Evolutionary conservation across 2,113 vertebrate species (phyloP).

Genomic region (Stegostoma tigrinum): DNA sequence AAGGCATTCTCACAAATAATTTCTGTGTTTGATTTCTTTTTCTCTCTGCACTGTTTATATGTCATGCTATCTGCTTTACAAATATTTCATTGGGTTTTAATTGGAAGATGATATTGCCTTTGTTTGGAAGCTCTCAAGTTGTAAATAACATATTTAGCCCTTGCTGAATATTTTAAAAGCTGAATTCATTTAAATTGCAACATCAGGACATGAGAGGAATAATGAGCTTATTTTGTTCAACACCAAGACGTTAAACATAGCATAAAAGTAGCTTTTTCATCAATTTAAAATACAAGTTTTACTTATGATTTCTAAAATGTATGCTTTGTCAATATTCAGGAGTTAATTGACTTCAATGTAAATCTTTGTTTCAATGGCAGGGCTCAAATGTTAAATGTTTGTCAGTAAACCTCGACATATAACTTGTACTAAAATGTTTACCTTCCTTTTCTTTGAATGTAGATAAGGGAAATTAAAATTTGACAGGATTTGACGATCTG

Average conservation of each 20-base stretch:
- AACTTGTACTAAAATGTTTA: neutral
- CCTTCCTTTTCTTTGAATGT: neutral
- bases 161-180: neutral
- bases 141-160: neutral
- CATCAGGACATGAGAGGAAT: neutral
- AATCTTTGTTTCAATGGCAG: neutral
- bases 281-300: neutral
- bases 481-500: neutral
- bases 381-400: neutral
- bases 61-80: neutral
- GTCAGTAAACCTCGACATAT: neutral
- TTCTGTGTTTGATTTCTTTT: neutral
- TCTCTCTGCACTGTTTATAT: neutral
- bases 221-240: neutral
- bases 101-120: neutral
- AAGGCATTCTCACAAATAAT: neutral
- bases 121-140: neutral
- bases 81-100: neutral
- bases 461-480: neutral
- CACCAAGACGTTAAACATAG: neutral
- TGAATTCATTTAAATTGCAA: neutral
- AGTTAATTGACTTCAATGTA: neutral
- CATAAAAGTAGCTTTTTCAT: neutral
- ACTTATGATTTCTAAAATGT: neutral
- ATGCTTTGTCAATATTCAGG: neutral